Evolutionary conservation across 2,113 vertebrate genomes (phyloP).

Genomic region (Edolisoma coerulescens): DNA sequence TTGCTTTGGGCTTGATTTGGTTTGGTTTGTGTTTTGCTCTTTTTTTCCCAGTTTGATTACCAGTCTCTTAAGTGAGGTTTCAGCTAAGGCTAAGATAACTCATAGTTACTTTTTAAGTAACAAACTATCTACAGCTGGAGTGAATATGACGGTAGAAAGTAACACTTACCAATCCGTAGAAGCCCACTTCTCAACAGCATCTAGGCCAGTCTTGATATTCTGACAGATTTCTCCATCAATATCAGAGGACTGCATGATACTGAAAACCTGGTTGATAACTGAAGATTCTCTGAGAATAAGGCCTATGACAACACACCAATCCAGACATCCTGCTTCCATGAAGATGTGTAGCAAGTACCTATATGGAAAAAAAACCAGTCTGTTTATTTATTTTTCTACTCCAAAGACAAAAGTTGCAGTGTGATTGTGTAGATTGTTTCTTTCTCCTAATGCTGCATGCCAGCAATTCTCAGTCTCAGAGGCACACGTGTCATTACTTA

Average conservation of each 20-base stretch:
- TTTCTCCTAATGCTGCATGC: neutral
- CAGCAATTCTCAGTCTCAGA: neutral
- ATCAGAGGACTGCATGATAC: conserved; percentile 85
- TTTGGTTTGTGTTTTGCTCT: neutral
- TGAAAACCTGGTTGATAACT: conserved; percentile 88
- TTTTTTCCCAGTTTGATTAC: neutral
- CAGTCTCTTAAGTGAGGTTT: neutral
- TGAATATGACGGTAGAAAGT: neutral
- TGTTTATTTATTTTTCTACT: neutral
- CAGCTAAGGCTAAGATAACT: neutral
- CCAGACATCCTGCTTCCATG: conserved; percentile 95
- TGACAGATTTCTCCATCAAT: conserved; percentile 85
- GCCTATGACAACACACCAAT: conserved; percentile 93
- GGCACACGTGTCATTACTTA: conserved; percentile 56
- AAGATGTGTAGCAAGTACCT: conserved; percentile 96
- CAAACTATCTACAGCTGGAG: neutral
- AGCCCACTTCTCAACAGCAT: conserved; percentile 89
- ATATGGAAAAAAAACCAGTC: neutral
- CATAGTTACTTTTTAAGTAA: neutral
- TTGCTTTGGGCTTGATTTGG: neutral
- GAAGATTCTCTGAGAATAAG: conserved; percentile 89
- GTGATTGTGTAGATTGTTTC: neutral
- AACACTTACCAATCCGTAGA: conserved; percentile 87
- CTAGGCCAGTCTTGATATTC: conserved; percentile 82
- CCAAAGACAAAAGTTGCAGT: neutral